Evolutionary conservation across 2,888 invertebrate genomes (phyloP).

Genomic region (Penaeus monodon): DNA sequence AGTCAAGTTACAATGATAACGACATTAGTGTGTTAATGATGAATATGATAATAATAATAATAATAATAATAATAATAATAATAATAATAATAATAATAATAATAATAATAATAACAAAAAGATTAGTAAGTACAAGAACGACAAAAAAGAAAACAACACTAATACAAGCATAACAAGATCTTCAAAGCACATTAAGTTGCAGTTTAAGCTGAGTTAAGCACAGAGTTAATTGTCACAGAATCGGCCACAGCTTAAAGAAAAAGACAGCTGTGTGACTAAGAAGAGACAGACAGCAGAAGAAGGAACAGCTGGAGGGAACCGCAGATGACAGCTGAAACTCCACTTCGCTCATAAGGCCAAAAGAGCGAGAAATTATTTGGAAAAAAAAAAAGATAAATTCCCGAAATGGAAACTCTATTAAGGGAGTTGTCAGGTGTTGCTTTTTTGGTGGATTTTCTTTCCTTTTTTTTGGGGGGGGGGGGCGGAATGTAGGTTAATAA

Average conservation of each 20-base stretch:
- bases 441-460: neutral
- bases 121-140: neutral
- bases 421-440: neutral
- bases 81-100: neutral
- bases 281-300: neutral
- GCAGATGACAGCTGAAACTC: neutral
- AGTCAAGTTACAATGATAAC: neutral
- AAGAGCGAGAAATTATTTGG: neutral
- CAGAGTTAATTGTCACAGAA: too few relatives aligned
- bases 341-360: neutral
- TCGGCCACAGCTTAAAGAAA: neutral
- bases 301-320: neutral
- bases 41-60: neutral
- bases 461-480: neutral
- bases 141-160: too few relatives aligned
- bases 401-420: neutral
- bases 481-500: slow-evolving; percentile 14
- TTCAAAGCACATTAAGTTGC: too few relatives aligned
- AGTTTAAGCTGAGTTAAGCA: too few relatives aligned
- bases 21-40: neutral
- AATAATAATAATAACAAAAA: neutral
- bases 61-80: neutral
- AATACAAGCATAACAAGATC: too few relatives aligned
- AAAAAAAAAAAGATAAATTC: slow-evolving; percentile 1
- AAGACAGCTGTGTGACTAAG: neutral